Percentiles rank a stretch among this genome's conserved stretches.
Evolutionary conservation across 2,113 vertebrate species (phyloP).

Genomic region (Ariopsis seemanni): DNA sequence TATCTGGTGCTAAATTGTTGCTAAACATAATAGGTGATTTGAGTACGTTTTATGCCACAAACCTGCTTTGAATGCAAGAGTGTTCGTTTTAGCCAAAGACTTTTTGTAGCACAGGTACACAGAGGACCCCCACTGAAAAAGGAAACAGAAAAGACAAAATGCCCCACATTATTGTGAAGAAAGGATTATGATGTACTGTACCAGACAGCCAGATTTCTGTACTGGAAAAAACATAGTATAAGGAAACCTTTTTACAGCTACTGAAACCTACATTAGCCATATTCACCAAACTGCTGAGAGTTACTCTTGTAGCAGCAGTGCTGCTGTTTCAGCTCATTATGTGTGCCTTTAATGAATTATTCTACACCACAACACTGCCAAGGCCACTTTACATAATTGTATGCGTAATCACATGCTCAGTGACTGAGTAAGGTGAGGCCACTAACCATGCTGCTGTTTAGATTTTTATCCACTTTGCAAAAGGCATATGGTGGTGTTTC

Average conservation of each 20-base stretch:
- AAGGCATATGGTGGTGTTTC: conserved; percentile 95
- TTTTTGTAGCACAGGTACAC: conserved; percentile 98
- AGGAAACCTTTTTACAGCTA: background rate
- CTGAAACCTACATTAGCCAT: background rate
- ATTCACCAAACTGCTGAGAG: background rate
- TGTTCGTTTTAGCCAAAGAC: conserved; percentile 96
- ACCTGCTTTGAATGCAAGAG: conserved; percentile 98
- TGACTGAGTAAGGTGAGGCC: background rate
- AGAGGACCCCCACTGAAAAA: conserved; percentile 92
- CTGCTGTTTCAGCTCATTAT: background rate
- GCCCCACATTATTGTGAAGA: background rate
- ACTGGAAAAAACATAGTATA: background rate
- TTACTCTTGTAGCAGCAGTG: background rate
- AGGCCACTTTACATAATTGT: background rate
- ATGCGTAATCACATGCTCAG: background rate
- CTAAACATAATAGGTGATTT: background rate
- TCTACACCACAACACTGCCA: background rate
- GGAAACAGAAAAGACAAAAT: conserved; percentile 39
- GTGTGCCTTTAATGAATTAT: background rate
- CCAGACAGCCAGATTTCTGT: background rate
- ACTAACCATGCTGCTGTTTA: conserved; percentile 96
- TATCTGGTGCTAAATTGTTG: background rate
- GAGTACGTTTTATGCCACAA: conserved; percentile 49
- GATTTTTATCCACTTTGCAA: conserved; percentile 97
- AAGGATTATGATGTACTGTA: background rate